These are phyloP conservation scores for Hirtodrosophila alboralis DNA, from an alignment of 2,888 invertebrate species.

Conservation along the genomic window DNA sequence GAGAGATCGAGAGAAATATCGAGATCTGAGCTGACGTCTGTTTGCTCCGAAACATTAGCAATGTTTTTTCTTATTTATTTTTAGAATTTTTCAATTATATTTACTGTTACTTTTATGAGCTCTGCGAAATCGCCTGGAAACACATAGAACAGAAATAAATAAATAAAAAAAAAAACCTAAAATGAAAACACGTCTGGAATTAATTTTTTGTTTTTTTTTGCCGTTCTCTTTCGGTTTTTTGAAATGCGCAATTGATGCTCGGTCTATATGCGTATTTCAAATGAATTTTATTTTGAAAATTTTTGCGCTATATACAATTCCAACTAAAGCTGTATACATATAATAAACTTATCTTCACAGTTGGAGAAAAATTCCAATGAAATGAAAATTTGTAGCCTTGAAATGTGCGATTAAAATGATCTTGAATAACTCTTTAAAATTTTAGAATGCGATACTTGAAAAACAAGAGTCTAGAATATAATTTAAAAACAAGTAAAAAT, in stretches of 20 bases:
- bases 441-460: too few species aligned
- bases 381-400: constrained; percentile 33
- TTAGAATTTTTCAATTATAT: constrained; percentile 47
- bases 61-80: constrained; percentile 51
- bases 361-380: constrained; percentile 39
- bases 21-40: constrained; percentile 16
- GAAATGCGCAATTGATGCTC: constrained; percentile 66
- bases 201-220: constrained; percentile 29
- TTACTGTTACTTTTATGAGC: constrained; percentile 54
- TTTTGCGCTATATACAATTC: constrained; percentile 43
- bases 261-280: constrained; percentile 24
- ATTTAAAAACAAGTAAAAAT: too few species aligned
- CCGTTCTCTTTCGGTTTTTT: constrained; percentile 37
- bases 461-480: too few species aligned
- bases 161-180: constrained; percentile 17
- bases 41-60: constrained; percentile 12
- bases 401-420: constrained; percentile 3
- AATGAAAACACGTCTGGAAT: constrained; percentile 64
- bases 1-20: not conserved
- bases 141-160: constrained; percentile 8
- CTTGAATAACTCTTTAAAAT: too few species aligned
- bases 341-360: constrained; percentile 30
- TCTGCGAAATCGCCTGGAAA: constrained; percentile 19
- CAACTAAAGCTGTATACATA: constrained; percentile 29
- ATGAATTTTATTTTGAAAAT: constrained; percentile 54